Conservation (phyloP, 1,140 invertebrate species). For the Diorhabda elongata region DNA sequence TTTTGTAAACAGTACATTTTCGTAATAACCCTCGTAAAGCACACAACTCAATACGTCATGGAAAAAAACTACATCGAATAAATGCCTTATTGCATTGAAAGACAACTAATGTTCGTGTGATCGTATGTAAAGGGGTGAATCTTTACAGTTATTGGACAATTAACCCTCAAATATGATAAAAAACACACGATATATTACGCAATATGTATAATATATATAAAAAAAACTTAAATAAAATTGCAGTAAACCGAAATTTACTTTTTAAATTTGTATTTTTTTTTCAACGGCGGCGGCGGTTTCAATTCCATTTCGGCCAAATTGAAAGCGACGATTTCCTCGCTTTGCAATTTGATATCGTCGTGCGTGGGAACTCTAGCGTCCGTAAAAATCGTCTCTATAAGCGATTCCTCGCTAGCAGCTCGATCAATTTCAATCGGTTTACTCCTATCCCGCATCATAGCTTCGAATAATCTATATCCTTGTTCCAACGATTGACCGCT, state of each 20-base stretch:
- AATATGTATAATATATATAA: too few relatives aligned
- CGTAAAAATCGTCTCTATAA: conserved; percentile 35
- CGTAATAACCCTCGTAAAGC: background rate
- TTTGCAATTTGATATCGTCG: conserved; percentile 41
- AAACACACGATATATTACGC: too few relatives aligned
- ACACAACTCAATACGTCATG: too few relatives aligned
- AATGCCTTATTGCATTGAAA: too few relatives aligned
- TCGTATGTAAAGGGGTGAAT: too few relatives aligned
- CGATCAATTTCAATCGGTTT: conserved; percentile 18
- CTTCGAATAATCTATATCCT: conserved; percentile 35
- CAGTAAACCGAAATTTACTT: background rate
- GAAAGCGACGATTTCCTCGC: conserved; percentile 37
- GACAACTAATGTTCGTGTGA: too few relatives aligned
- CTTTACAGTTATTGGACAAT: too few relatives aligned
- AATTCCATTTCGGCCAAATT: conserved; percentile 24
- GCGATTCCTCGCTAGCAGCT: conserved; percentile 33
- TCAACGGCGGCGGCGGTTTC: background rate
- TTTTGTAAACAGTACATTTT: background rate
- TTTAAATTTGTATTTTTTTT: conserved; percentile 14
- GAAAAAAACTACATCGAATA: too few relatives aligned
- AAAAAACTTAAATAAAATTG: too few relatives aligned
- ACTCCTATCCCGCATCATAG: conserved; percentile 26
- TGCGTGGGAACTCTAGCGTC: conserved; percentile 37
- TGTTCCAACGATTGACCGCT: conserved; percentile 18
- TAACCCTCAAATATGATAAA: too few relatives aligned